These are phyloP conservation scores for Ochotona princeps DNA, from an alignment of 2,113 vertebrate species.

Conservation along the genomic window DNA sequence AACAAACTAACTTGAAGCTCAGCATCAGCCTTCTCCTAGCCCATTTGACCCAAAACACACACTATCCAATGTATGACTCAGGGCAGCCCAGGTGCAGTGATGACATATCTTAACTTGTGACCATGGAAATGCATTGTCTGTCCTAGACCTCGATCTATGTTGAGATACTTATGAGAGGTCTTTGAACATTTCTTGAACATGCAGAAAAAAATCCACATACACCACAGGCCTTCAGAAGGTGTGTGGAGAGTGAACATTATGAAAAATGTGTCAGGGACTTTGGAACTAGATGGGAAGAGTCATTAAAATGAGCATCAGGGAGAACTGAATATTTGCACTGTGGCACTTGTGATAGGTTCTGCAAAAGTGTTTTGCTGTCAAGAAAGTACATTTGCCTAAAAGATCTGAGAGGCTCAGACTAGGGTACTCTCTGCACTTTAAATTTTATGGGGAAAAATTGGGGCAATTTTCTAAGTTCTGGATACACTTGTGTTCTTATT, in stretches of 20 bases:
- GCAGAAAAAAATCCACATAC: too few relatives aligned
- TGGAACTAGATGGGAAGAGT: background rate
- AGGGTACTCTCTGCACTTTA: background rate
- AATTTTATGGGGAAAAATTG: slow-evolving; percentile 6
- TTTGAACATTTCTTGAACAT: too few relatives aligned
- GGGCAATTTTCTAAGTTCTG: slow-evolving; percentile 43
- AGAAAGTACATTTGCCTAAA: slow-evolving; percentile 33
- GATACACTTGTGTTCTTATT: slow-evolving; percentile 50
- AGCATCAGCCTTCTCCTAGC: background rate
- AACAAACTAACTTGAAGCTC: too few relatives aligned
- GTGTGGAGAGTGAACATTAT: too few relatives aligned
- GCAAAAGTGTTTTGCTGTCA: background rate
- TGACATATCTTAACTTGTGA: background rate
- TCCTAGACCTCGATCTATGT: background rate
- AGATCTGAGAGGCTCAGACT: slow-evolving; percentile 31
- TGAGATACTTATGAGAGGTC: background rate
- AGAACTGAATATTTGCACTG: background rate
- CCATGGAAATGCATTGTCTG: background rate
- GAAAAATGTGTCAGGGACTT: too few relatives aligned
- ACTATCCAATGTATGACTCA: background rate
- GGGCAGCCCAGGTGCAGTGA: background rate
- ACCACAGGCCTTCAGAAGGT: too few relatives aligned
- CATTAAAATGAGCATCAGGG: background rate
- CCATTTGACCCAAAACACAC: background rate
- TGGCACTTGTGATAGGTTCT: background rate